phyloP scores from a whole-genome alignment of 1,140 invertebrate genomes.

The Acyrthosiphon pisum region DNA sequence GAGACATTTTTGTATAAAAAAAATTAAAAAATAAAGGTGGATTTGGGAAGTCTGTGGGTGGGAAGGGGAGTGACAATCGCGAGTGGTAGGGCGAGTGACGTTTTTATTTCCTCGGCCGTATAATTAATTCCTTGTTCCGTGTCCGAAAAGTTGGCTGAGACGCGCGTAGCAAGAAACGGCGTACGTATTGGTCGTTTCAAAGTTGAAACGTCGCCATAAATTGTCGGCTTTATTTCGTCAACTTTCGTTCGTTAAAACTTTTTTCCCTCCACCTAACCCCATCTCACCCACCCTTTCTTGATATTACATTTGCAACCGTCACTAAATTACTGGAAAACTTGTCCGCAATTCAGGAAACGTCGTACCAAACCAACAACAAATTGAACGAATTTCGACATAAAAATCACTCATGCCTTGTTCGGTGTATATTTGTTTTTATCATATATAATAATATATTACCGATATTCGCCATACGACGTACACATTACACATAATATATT shows the following conservation, averaged over 20 bases:
- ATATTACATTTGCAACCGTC: constrained; percentile 34
- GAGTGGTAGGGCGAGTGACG: not conserved
- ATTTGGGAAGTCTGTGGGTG: not conserved
- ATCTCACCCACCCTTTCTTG: not conserved
- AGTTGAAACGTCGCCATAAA: constrained; percentile 56
- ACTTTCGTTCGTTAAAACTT: constrained; percentile 56
- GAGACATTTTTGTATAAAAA: constrained; percentile 45
- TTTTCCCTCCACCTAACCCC: not conserved
- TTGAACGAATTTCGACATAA: not conserved
- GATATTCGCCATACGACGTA: not conserved
- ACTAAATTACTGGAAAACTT: constrained; percentile 45
- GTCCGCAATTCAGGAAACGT: not conserved
- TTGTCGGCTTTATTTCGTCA: constrained; percentile 55
- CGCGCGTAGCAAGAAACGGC: constrained; percentile 12
- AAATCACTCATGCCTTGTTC: not conserved
- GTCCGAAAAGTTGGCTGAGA: constrained; percentile 48
- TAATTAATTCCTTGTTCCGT: constrained; percentile 54
- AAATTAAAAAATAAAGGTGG: constrained; percentile 31
- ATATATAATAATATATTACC: not conserved
- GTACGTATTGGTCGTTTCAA: constrained; percentile 42
- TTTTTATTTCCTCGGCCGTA: constrained; percentile 38
- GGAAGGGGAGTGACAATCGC: not conserved
- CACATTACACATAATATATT: not conserved
- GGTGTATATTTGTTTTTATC: not conserved
- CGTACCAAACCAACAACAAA: not conserved